These are phyloP conservation scores for Callaeas wilsoni DNA, from an alignment of 2,113 vertebrate species.

Conservation along the genomic window DNA sequence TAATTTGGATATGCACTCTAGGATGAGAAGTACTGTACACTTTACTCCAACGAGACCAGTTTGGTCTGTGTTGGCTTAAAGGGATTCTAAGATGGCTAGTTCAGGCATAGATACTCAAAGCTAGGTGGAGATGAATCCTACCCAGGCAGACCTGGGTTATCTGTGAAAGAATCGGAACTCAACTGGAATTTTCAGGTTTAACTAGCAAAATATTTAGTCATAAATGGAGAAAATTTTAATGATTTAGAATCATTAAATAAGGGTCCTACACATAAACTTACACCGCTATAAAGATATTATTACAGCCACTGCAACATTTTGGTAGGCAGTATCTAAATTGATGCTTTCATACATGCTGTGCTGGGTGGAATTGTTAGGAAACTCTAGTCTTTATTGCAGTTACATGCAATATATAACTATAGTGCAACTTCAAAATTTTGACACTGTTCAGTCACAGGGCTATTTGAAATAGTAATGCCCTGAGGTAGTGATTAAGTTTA, in stretches of 20 bases:
- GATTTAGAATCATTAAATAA: background rate
- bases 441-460: background rate
- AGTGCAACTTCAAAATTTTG: background rate
- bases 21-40: background rate
- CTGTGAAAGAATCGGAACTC: background rate
- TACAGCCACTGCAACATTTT: background rate
- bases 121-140: background rate
- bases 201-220: background rate
- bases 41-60: background rate
- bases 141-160: background rate
- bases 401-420: background rate
- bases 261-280: background rate
- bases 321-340: background rate
- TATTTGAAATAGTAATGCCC: background rate
- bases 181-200: background rate
- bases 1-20: background rate
- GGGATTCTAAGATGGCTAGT: background rate
- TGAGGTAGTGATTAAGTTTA: background rate
- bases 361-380: background rate
- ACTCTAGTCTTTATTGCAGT: background rate
- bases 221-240: background rate
- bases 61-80: background rate
- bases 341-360: background rate
- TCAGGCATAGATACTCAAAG: background rate
- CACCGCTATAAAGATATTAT: background rate